Evolutionary conservation across 30 jellyfish, hydroid and myxozoan genomes (phyloP).

Genomic region (Pseudorhiza aurosa): DNA sequence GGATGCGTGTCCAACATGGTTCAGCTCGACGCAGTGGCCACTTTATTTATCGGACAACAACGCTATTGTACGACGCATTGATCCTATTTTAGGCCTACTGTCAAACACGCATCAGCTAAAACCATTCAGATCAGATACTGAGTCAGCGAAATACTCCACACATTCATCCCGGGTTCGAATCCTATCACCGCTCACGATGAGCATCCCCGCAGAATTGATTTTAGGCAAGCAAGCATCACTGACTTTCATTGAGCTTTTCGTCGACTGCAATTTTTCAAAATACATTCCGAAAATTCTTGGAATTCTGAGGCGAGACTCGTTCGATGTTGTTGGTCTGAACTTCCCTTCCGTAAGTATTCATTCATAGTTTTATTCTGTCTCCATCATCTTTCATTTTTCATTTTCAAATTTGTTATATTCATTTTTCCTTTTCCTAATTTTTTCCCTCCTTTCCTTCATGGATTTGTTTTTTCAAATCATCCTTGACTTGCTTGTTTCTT

Average conservation of each 20-base stretch:
- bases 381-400: neutral
- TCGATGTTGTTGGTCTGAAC: constrained; percentile 57
- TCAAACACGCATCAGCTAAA: constrained; percentile 27
- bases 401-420: neutral
- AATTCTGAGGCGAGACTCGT: constrained; percentile 45
- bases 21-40: constrained; percentile 63
- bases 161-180: neutral
- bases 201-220: constrained; percentile 49
- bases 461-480: neutral
- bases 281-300: constrained; percentile 38
- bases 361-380: neutral
- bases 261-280: constrained; percentile 45
- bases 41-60: constrained; percentile 22
- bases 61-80: constrained; percentile 5
- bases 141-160: neutral
- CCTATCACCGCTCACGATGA: constrained; percentile 42
- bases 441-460: neutral
- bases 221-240: constrained; percentile 27
- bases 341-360: constrained; percentile 64
- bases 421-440: neutral
- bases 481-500: neutral
- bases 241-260: constrained; percentile 21
- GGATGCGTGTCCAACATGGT: constrained; percentile 62
- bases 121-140: constrained; percentile 12
- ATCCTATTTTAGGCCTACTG: constrained; percentile 15